Percentiles rank a stretch among this genome's conserved stretches.
These are phyloP conservation scores for Cactoblastis cactorum DNA, from an alignment of 2,888 invertebrate genomes.

Conservation along the genomic window DNA sequence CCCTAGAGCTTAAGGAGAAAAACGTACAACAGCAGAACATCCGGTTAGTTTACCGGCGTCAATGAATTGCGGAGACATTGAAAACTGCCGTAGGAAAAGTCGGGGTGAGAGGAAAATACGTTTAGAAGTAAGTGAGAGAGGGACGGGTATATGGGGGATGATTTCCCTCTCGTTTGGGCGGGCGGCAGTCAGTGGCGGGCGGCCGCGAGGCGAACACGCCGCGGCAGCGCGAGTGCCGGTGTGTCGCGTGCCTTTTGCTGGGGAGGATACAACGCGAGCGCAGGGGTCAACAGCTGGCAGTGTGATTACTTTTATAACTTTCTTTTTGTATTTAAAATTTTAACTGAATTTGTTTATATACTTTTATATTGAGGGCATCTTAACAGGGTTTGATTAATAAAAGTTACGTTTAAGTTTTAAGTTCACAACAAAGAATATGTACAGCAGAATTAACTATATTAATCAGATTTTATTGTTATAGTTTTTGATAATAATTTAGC, in stretches of 20 bases:
- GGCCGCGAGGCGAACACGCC: slow-evolving; percentile 35
- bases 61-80: slow-evolving; percentile 66
- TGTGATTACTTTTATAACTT: not conserved
- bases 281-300: not conserved
- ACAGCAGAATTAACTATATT: too few species aligned
- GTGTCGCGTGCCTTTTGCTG: slow-evolving; percentile 12
- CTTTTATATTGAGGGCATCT: too few species aligned
- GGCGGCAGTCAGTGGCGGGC: slow-evolving; percentile 49
- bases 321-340: not conserved
- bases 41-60: slow-evolving; percentile 39
- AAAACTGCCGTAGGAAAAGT: slow-evolving; percentile 43
- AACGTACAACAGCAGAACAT: slow-evolving; percentile 18
- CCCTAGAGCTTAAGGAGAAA: slow-evolving; percentile 14
- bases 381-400: not conserved
- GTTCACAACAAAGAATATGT: too few species aligned
- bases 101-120: slow-evolving; percentile 36
- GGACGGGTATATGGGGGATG: slow-evolving; percentile 43
- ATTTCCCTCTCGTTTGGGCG: slow-evolving; percentile 71
- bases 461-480: too few species aligned
- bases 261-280: not conserved
- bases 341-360: not conserved
- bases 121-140: slow-evolving; percentile 23
- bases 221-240: slow-evolving; percentile 16
- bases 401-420: too few species aligned
- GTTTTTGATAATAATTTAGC: too few species aligned